These are phyloP conservation scores for Oreochromis grahami DNA, from an alignment of 2,797 vertebrate genomes.

Conservation along the genomic window DNA sequence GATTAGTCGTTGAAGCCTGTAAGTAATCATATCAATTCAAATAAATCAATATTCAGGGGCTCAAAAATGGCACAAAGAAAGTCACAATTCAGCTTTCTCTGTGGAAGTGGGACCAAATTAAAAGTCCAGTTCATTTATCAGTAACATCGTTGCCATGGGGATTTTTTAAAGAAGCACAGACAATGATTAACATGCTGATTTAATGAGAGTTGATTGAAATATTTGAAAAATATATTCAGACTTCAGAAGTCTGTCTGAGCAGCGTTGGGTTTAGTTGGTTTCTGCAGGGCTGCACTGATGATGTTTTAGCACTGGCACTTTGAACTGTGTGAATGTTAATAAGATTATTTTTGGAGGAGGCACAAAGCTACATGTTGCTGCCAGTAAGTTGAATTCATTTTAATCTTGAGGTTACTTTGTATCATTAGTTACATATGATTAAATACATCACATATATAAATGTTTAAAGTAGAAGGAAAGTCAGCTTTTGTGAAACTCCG, in stretches of 20 bases:
- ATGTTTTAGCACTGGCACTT: background rate
- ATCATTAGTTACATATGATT: accelerated
- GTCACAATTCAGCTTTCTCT: accelerated
- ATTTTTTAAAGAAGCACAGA: background rate
- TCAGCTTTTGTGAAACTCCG: background rate
- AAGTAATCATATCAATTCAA: accelerated
- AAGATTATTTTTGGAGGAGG: conserved; percentile 38
- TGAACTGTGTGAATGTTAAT: conserved; percentile 43
- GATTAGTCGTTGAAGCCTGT: background rate
- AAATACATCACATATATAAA: background rate
- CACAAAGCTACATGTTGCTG: conserved; percentile 13
- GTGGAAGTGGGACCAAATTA: background rate
- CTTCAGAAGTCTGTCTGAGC: accelerated
- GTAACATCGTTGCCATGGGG: accelerated
- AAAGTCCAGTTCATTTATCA: background rate
- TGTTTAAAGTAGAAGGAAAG: accelerated
- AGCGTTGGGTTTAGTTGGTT: accelerated
- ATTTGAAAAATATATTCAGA: accelerated
- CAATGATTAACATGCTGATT: accelerated
- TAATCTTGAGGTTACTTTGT: background rate
- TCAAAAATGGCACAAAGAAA: background rate
- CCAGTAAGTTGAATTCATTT: conserved; percentile 31
- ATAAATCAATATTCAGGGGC: accelerated
- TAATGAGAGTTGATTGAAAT: background rate
- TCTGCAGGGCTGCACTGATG: conserved; percentile 4